Conservation (phyloP, 2,797 vertebrate genomes). For the Argya squamiceps region DNA sequence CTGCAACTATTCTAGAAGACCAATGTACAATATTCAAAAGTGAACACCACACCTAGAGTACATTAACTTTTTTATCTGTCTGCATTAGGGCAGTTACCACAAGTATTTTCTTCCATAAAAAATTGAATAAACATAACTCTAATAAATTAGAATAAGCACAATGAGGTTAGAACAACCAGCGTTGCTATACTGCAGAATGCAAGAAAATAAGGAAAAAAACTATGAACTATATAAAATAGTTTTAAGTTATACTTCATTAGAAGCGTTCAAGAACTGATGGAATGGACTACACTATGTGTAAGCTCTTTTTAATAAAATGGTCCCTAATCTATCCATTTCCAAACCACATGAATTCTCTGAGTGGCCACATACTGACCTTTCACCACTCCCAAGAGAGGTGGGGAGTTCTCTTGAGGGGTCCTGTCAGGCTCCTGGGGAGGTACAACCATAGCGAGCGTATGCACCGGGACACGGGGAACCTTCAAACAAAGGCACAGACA, state of each 20-base stretch:
- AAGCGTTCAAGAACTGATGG: neutral
- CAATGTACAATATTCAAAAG: neutral
- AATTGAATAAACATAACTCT: neutral
- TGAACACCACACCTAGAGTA: neutral
- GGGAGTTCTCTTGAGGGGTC: conserved; percentile 87
- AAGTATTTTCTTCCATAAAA: neutral
- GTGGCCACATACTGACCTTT: conserved; percentile 86
- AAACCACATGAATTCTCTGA: neutral
- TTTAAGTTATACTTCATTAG: neutral
- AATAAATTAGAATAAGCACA: neutral
- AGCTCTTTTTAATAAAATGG: neutral
- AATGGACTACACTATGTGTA: neutral
- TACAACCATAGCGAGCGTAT: conserved; percentile 97
- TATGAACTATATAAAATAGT: neutral
- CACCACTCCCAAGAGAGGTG: conserved; percentile 86
- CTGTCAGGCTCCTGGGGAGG: conserved; percentile 98
- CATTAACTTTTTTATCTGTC: neutral
- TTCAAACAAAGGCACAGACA: conserved; percentile 65
- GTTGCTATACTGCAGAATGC: neutral
- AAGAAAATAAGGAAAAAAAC: conserved; percentile 13
- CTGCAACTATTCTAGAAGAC: conserved; percentile 1
- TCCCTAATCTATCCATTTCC: neutral
- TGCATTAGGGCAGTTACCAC: neutral
- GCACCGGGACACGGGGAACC: conserved; percentile 98
- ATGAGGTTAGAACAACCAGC: neutral